Percentiles rank a stretch among this genome's conserved stretches.
These are phyloP conservation scores for Masticophis lateralis DNA, from an alignment of 2,797 vertebrate species.

Conservation along the genomic window DNA sequence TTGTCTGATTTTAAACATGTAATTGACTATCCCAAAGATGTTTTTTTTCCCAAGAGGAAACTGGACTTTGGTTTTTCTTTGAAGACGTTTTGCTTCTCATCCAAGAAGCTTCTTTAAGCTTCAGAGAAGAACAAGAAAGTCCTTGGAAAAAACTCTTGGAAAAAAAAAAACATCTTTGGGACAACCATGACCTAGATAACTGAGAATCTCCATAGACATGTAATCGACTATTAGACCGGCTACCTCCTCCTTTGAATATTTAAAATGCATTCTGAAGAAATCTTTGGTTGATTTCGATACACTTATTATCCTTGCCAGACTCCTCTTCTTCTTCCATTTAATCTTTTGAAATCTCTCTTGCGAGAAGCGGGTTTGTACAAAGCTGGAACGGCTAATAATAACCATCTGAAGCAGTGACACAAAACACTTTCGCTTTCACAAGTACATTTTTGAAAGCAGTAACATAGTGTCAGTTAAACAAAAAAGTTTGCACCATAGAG, in stretches of 20 bases:
- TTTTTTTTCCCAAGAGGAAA: no score
- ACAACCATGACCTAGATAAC: no score
- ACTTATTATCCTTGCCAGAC: background rate
- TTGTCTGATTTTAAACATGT: background rate
- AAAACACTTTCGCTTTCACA: slow-evolving; percentile 71
- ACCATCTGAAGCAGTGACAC: slow-evolving; percentile 67
- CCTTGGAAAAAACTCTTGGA: no score
- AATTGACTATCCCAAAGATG: background rate
- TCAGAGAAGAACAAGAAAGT: no score
- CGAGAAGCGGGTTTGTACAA: slow-evolving; percentile 50
- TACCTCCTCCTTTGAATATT: background rate
- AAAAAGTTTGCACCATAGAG: slow-evolving; percentile 68
- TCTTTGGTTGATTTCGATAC: background rate
- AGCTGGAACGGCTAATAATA: slow-evolving; percentile 69
- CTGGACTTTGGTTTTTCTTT: no score
- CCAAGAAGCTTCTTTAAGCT: no score
- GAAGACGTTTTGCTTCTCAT: no score
- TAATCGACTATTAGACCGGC: background rate
- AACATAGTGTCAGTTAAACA: slow-evolving; percentile 73
- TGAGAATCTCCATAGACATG: no score
- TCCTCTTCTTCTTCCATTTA: slow-evolving; percentile 24
- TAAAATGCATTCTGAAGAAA: background rate
- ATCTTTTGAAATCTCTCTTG: slow-evolving; percentile 48
- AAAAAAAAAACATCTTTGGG: no score
- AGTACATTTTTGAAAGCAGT: slow-evolving; percentile 73